These are phyloP conservation scores for Drosophila mimetica DNA, from an alignment of 2,888 invertebrate species.

Conservation along the genomic window DNA sequence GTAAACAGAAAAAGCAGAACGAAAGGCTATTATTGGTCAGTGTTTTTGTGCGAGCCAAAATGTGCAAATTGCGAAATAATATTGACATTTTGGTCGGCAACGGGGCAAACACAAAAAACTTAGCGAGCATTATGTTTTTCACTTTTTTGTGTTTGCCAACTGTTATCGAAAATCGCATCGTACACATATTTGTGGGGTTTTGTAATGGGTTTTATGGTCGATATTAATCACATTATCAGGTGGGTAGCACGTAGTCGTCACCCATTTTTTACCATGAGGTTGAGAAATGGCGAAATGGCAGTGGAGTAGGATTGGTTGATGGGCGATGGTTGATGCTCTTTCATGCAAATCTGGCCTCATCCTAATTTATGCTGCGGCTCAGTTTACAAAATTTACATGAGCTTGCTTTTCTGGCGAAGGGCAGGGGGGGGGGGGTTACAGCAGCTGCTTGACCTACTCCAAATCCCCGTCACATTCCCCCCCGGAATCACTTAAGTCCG, in stretches of 20 bases:
- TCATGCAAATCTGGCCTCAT: constrained; percentile 70
- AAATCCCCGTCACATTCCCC: constrained; percentile 15
- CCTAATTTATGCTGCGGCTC: constrained; percentile 78
- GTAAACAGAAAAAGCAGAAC: background rate
- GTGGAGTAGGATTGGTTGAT: background rate
- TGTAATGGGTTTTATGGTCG: background rate
- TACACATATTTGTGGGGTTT: background rate
- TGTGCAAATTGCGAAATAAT: constrained; percentile 1
- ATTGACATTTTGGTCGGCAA: background rate
- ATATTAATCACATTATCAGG: constrained; percentile 25
- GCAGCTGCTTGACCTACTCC: constrained; percentile 68
- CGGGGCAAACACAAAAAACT: constrained; percentile 7
- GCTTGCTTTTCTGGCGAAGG: constrained; percentile 6
- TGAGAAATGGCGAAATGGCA: constrained; percentile 3
- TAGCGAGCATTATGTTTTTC: constrained; percentile 1
- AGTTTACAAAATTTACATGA: constrained; percentile 68
- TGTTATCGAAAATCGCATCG: background rate
- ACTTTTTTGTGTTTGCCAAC: background rate
- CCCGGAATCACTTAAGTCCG: constrained; percentile 69
- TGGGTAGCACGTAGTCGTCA: constrained; percentile 28
- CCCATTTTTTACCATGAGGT: no score
- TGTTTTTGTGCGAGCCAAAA: background rate
- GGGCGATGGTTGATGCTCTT: constrained; percentile 27
- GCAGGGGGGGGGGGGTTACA: background rate
- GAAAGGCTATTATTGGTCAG: background rate